Percentiles rank a stretch among this genome's conserved stretches.
Conservation (phyloP, 2,113 vertebrate genomes). For the Lates calcarifer region DNA sequence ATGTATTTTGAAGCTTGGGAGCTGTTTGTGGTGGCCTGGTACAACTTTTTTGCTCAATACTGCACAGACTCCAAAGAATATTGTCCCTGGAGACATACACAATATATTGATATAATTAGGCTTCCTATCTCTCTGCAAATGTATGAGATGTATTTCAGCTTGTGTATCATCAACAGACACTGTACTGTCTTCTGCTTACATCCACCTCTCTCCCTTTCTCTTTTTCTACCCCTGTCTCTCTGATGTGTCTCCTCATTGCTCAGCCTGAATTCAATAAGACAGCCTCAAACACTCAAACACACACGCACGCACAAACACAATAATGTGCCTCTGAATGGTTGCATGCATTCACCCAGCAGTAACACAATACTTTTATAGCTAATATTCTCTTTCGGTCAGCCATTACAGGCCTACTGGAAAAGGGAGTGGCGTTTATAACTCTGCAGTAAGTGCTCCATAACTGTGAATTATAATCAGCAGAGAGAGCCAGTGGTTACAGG, state of each 20-base stretch:
- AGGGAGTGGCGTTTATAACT: constrained; percentile 55
- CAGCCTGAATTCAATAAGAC: constrained; percentile 38
- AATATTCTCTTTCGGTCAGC: constrained; percentile 36
- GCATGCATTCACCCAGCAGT: constrained; percentile 35
- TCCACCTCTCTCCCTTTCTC: background rate
- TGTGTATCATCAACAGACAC: background rate
- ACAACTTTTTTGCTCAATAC: too few relatives aligned
- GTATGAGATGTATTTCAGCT: background rate
- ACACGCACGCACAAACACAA: constrained; percentile 25
- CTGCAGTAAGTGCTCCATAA: constrained; percentile 48
- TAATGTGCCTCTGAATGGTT: constrained; percentile 26
- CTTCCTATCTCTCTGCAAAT: background rate
- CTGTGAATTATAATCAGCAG: constrained; percentile 23
- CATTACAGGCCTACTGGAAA: constrained; percentile 59
- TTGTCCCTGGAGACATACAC: too few relatives aligned
- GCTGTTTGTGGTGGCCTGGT: too few relatives aligned
- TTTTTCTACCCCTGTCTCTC: background rate
- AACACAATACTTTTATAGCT: constrained; percentile 58
- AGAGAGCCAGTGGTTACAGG: constrained; percentile 18
- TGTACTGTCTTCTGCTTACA: background rate
- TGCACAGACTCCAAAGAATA: too few relatives aligned
- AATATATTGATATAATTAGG: too few relatives aligned
- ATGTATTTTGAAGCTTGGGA: too few relatives aligned
- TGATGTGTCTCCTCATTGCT: constrained; percentile 31
- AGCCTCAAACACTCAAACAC: constrained; percentile 17